Percentiles rank a stretch among this genome's conserved stretches.
These are phyloP conservation scores for Hyla sarda DNA, from an alignment of 2,113 vertebrate genomes.

Conservation along the genomic window DNA sequence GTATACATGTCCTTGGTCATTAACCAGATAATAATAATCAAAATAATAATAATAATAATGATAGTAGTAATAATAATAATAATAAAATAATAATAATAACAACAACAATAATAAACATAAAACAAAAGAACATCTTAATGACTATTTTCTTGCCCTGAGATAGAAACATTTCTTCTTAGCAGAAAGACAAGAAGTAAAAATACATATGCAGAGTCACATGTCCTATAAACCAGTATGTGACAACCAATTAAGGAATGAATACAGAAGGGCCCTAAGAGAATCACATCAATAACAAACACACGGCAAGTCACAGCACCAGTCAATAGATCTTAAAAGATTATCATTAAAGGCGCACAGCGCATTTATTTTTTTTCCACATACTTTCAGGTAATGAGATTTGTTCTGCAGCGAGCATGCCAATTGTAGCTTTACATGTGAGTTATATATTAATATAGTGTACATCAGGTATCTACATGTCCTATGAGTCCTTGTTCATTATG, in stretches of 20 bases:
- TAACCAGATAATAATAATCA: too few relatives aligned
- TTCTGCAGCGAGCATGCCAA: not conserved
- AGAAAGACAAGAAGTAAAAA: not conserved
- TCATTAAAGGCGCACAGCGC: not conserved
- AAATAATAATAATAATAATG: too few relatives aligned
- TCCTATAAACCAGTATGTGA: not conserved
- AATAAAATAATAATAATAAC: too few relatives aligned
- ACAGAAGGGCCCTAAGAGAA: not conserved
- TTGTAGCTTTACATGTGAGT: not conserved
- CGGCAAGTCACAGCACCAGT: not conserved
- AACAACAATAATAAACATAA: too few relatives aligned
- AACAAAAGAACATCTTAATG: too few relatives aligned
- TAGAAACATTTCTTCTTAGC: not conserved
- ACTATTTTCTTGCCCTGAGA: too few relatives aligned
- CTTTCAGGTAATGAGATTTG: not conserved
- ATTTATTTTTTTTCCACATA: not conserved
- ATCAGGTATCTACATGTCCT: too few relatives aligned
- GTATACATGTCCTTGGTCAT: too few relatives aligned
- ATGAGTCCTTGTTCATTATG: too few relatives aligned
- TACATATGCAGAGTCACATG: not conserved
- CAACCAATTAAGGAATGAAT: slow-evolving; percentile 1
- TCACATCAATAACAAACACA: slow-evolving; percentile 14
- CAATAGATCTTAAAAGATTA: slow-evolving; percentile 13
- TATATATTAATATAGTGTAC: too few relatives aligned
- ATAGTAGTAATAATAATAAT: too few relatives aligned